A percentile compares a stretch with the other conserved stretches of the same genome.
These are phyloP conservation scores for Kuschelorhynchus macadamiae DNA, from an alignment of 2,888 invertebrate species.

Conservation along the genomic window DNA sequence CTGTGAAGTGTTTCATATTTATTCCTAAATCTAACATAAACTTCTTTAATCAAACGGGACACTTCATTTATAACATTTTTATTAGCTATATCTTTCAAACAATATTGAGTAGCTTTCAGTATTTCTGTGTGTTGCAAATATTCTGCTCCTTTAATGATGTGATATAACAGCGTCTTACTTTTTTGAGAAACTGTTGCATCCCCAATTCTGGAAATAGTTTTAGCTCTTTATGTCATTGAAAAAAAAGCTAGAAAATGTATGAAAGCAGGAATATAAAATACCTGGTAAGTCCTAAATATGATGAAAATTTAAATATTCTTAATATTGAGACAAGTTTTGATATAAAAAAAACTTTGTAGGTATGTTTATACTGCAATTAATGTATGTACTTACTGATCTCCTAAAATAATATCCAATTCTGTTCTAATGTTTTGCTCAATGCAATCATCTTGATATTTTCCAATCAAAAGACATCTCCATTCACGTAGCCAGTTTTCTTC, in stretches of 20 bases:
- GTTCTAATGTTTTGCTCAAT: slow-evolving; percentile 68
- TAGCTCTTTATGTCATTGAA: too few relatives aligned
- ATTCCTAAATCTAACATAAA: slow-evolving; percentile 5
- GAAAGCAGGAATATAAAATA: too few relatives aligned
- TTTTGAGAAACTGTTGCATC: slow-evolving; percentile 56
- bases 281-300: too few relatives aligned
- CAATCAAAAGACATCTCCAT: slow-evolving; percentile 76
- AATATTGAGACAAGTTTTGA: too few relatives aligned
- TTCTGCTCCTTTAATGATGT: slow-evolving; percentile 66
- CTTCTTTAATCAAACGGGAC: slow-evolving; percentile 24
- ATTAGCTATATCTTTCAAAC: slow-evolving; percentile 13
- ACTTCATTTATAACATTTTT: slow-evolving; percentile 13
- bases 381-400: slow-evolving; percentile 26
- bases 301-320: too few relatives aligned
- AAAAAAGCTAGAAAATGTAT: too few relatives aligned
- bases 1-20: slow-evolving; percentile 4
- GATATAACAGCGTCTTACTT: slow-evolving; percentile 66
- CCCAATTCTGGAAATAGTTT: slow-evolving; percentile 48
- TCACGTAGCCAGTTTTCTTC: slow-evolving; percentile 76
- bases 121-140: slow-evolving; percentile 67
- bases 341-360: too few relatives aligned
- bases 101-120: slow-evolving; percentile 63
- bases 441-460: slow-evolving; percentile 71
- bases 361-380: too few relatives aligned
- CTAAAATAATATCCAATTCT: slow-evolving; percentile 68